Evolutionary conservation across 2,113 vertebrate species (phyloP), one percentile per base, ranked within the genome.

Genomic region (Tretioscincus oriximinensis): DNA sequence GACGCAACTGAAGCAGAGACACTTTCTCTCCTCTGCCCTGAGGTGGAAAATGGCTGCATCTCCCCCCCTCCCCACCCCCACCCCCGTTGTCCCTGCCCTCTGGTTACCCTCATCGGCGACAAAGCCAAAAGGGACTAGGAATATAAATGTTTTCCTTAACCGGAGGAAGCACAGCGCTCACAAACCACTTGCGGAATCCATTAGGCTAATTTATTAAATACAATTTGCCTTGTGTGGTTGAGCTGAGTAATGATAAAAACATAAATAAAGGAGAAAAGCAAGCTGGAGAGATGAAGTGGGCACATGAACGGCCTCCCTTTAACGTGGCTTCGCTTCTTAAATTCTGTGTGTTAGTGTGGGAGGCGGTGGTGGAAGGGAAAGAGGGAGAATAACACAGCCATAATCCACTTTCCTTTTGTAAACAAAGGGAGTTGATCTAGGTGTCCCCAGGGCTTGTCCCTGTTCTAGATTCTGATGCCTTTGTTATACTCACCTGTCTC

Each of bases 131-230:
- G 89, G 89, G 88, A 90, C 84, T 73, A 84, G 76, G 95, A 95
- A 95, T 97, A 97, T 96, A 97, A 97, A 98, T 98, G 97, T 95
- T 97, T 96, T 96, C 92, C 95, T 93, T 97, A 98, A 97, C 93
- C 26, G 28, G 94, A 97, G 97, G 97, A 98, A 98, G 94, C 97
- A 95, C 94, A 82, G 94, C 9, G 86, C 94, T 96, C 96, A 95
- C 96, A 96, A 96, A 95, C 96, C 95, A 96, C 96, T 97, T 96
- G 96, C 94, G 87, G 95, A 95, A 97, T 97, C 96, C 96, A 98
- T 97, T 97, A 98, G 94, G 94, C 95, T 97, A 95, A 97, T 97
- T 97, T 97, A 97, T 98, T 97, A 97, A 97, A 96, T 91, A 95
- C 96, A 96, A 95, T 97, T 97, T 97, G 96, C 96, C 94, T 95